Evolutionary conservation across 1,140 invertebrate species (phyloP), one percentile per base, ranked within the genome.

Genomic region (Luehdorfia chinensis): DNA sequence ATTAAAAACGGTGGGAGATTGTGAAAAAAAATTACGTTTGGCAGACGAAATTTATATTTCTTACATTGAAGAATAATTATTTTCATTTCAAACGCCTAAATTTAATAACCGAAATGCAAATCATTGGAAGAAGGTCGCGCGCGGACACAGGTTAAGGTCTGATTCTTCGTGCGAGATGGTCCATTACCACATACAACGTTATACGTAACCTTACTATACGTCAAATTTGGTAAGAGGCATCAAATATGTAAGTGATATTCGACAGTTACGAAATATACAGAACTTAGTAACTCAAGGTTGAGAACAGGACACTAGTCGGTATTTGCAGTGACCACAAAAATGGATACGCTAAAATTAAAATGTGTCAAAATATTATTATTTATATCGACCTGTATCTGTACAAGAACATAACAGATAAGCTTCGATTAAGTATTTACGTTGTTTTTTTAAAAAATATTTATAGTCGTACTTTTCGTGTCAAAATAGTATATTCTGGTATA

Each of bases 171-270:
- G 12, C 12, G 18, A 12, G 18, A 43, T 30, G 14, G 15, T 9
- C 14, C 25, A 43, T 43, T 43, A 30, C 39, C 39, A 43, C 25
- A 43, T 16, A 15, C 5, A n/a, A 21, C 18, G 18, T 9, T 37
- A 28, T 15, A 18, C 23, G 23, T 16, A 43, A 43, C 25, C 39
- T 43, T 41, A 18, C 27, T 7, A 15, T 25, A 41, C 39, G 25
- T 16, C 27, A 43, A 28, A 43, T 43, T 30, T 43, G 13, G 39
- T 43, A 43, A 43, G 16, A 43, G 39, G 27, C 39, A 27, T 15
- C 2, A 30, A 30, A 18, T 5, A 27, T 11, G 14, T 43, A 30
- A 23, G 14, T 30, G 27, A 28, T 30, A 28, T 43, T 43, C 15
- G n/a, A 11, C 27, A 18, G 13, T 43, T 43, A 28, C 39, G 25